A percentile compares a stretch with the other conserved stretches of the same genome.
These are phyloP conservation scores for Sialis lutaria DNA, from an alignment of 2,888 invertebrate genomes.

Conservation along the genomic window DNA sequence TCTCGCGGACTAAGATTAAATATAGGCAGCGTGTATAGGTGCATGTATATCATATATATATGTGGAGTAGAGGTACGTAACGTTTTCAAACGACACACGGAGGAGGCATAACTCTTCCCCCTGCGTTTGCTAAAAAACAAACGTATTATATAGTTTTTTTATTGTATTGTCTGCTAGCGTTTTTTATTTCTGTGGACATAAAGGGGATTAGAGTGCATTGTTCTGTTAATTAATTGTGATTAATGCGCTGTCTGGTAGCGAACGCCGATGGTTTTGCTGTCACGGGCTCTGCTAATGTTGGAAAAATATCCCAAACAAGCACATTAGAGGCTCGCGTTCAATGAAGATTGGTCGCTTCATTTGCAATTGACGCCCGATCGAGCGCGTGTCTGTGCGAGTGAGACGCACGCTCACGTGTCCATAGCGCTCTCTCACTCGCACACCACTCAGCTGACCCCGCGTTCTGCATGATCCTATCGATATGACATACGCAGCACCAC, in stretches of 20 bases:
- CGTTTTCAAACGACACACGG: too few species aligned
- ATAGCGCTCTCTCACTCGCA: background rate
- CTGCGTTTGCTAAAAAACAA: background rate
- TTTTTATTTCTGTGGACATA: constrained; percentile 2
- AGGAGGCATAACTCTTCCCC: background rate
- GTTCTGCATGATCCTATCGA: background rate
- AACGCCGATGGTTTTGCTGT: background rate
- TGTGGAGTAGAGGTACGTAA: too few species aligned
- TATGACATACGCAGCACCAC: background rate
- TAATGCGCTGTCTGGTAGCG: constrained; percentile 6
- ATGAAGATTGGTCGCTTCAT: constrained; percentile 2
- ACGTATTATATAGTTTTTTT: constrained; percentile 1
- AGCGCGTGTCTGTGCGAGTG: background rate
- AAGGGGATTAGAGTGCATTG: constrained; percentile 6
- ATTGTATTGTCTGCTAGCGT: constrained; percentile 1
- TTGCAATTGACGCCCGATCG: background rate
- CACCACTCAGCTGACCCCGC: background rate
- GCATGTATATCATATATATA: too few species aligned
- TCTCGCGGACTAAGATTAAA: too few species aligned
- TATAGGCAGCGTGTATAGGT: too few species aligned
- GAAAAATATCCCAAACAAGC: constrained; percentile 2
- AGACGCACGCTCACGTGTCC: background rate
- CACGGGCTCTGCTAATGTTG: background rate
- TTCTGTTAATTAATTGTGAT: constrained; percentile 8
- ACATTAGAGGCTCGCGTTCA: background rate